A percentile compares a stretch with the other conserved stretches of the same genome.
Evolutionary conservation across 2,888 invertebrate genomes (phyloP).

Genomic region (Drosophila rellima): DNA sequence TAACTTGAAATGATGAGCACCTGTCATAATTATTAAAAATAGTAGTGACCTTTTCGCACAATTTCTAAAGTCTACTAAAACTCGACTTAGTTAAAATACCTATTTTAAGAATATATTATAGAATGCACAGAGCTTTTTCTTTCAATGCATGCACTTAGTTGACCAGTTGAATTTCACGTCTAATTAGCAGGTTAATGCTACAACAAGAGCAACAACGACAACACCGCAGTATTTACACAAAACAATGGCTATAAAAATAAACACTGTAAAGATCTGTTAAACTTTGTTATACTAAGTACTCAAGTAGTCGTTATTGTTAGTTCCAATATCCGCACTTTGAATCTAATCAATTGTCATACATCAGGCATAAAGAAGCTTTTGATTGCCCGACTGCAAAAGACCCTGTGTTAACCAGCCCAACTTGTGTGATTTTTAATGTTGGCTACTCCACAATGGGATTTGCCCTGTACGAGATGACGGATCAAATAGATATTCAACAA

Average conservation of each 20-base stretch:
- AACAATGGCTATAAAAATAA: constrained; percentile 19
- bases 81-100: neutral
- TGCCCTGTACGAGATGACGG: constrained; percentile 86
- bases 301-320: constrained; percentile 25
- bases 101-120: neutral
- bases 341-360: constrained; percentile 62
- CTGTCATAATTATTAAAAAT: neutral
- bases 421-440: constrained; percentile 86
- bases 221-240: constrained; percentile 40
- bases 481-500: constrained; percentile 86
- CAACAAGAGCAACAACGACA: constrained; percentile 11
- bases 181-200: constrained; percentile 62
- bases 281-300: constrained; percentile 31
- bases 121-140: constrained; percentile 16
- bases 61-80: neutral
- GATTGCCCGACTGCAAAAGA: neutral
- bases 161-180: constrained; percentile 45
- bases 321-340: constrained; percentile 51
- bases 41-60: neutral
- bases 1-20: neutral
- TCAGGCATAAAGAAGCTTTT: neutral
- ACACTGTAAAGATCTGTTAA: constrained; percentile 33
- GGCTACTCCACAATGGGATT: constrained; percentile 86
- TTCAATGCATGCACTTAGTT: constrained; percentile 28
- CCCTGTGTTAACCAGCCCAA: neutral